Evolutionary conservation across 2,888 invertebrate genomes (phyloP).

Genomic region (Conomelus anceps): DNA sequence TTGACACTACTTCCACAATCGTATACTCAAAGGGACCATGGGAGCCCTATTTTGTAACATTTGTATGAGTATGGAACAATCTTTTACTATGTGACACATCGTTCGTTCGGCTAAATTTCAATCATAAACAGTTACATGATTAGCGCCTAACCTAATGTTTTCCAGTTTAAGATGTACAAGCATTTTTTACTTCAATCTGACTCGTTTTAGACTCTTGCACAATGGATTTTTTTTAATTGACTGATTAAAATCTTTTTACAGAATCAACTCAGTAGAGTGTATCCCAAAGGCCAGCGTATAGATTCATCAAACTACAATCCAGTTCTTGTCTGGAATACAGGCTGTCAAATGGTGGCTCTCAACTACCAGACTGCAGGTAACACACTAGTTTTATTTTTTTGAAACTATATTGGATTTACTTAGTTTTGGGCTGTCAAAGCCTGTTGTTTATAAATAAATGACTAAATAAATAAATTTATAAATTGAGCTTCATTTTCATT

Average conservation of each 20-base stretch:
- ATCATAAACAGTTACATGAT: too few species aligned
- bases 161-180: too few species aligned
- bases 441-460: not conserved
- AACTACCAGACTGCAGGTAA: conserved; percentile 84
- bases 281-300: conserved; percentile 88
- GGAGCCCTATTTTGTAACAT: too few species aligned
- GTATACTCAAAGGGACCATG: too few species aligned
- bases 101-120: too few species aligned
- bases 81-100: too few species aligned
- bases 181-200: too few species aligned
- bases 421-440: too few species aligned
- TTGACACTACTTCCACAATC: too few species aligned
- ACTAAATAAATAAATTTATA: not conserved
- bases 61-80: too few species aligned
- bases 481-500: not conserved
- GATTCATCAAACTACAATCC: conserved; percentile 98
- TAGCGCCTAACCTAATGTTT: too few species aligned
- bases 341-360: conserved; percentile 94
- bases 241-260: conserved; percentile 21
- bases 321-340: conserved; percentile 88
- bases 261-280: conserved; percentile 85
- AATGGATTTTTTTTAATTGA: not conserved
- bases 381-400: not conserved
- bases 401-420: not conserved
- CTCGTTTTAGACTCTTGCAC: too few species aligned